Conservation (phyloP, 2,797 vertebrate species). For the Chloroceryle amazona region DNA sequence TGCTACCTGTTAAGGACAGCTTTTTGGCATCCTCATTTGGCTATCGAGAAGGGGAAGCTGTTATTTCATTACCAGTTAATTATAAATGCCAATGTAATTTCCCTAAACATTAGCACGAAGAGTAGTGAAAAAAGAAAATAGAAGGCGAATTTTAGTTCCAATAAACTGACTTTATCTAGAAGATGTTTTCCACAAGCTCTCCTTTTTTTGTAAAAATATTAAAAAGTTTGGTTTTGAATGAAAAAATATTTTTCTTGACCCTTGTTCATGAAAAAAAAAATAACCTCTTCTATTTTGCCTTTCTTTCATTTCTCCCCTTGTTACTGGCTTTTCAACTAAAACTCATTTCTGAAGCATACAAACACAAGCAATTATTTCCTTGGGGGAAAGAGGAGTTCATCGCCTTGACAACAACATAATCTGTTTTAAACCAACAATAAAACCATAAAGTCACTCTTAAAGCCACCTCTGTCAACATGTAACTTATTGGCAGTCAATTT, state of each 20-base stretch:
- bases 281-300: not conserved
- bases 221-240: not conserved
- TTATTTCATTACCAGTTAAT: not conserved
- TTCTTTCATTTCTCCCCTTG: not conserved
- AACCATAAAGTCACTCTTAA: not conserved
- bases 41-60: not conserved
- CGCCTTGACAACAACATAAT: not conserved
- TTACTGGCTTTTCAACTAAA: not conserved
- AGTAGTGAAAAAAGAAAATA: not conserved
- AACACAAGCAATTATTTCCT: not conserved
- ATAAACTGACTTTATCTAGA: not conserved
- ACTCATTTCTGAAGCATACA: not conserved
- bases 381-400: not conserved
- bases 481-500: conserved; percentile 50
- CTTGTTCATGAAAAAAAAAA: not conserved
- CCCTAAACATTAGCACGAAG: not conserved
- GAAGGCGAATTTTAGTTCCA: not conserved
- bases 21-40: not conserved
- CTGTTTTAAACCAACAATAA: conserved; percentile 15
- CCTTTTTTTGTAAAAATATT: not conserved
- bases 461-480: not conserved
- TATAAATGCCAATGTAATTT: not conserved
- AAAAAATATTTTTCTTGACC: not conserved
- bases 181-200: not conserved
- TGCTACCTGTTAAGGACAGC: not conserved